Base-by-base conservation (phyloP, 2,113 vertebrate species). In the Dicentrarchus labrax region DNA sequence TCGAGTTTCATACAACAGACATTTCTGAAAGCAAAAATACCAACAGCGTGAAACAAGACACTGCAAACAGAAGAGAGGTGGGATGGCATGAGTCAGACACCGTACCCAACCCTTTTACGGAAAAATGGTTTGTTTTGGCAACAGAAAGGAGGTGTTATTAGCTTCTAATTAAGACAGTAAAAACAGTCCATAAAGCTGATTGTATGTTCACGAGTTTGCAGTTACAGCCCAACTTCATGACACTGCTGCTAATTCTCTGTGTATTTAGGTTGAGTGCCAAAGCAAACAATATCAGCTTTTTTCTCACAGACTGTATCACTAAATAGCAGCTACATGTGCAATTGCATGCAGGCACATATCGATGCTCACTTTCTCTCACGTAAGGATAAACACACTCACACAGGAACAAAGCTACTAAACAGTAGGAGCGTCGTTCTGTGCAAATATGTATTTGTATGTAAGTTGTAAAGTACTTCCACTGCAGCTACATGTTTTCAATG, bases 121-220 rank as follows among this genome's bases (percentile, higher is more conserved):
- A 53, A 75, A 76, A 78, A 83, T 24, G 5, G 38, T 68, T 82
- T 87, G 78, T 82, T 90, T 88, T 90, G 86, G 83, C 87, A 90
- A 72, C 74, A 86, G 19, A 57, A 21, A 1, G 1, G 15, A 82
- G 51, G 79, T 78, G 61, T 72, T 80, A 83, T 89, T 87, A 69
- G 82, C 60, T 84, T 73, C 43, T 84, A 89, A 90, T 86, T 87
- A 81, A 59, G 61, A 45, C 43, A 6, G 24, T 54, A 39, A 85
- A 86, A 76, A 85, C 41, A 64, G 54, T 62, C 68, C 57, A 48
- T 17, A 56, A 82, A 45, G 24, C n/a, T 22, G 15, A 60, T 60
- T 69, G 16, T n/a, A 19, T 24, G 15, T 72, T 83, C 41, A 61
- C 51, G 51, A 48, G 41, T 71, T 83, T 76, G 66, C 79, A 54